Evolutionary conservation across 1,140 invertebrate genomes (phyloP), one percentile per base, ranked within the genome.

Genomic region (Tachypleus tridentatus): DNA sequence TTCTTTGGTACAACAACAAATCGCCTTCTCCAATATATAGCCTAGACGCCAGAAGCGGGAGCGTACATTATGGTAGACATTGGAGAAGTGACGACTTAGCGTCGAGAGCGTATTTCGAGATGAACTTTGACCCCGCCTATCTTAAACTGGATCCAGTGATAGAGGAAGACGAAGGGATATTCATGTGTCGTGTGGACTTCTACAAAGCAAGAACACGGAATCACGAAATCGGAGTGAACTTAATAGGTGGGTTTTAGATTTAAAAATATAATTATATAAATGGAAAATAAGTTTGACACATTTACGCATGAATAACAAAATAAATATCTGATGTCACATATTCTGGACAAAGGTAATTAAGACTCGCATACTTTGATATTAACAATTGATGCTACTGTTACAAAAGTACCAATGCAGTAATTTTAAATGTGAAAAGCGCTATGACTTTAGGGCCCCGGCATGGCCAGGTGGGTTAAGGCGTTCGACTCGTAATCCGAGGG

Each of bases 121-220:
- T 61, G 8, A 49, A 47, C n/a, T 47, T n/a, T 7, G 48, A 51
- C 8, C 64, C 64, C n/a, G 60, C 64, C 48, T 61, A 64, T 9
- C 58, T 65, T 4, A 51, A 62, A 54, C 50, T 65, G 8, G 11
- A 60, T 56, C 64, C 64, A 8, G 60, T 64, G 49, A 49, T 51
- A 50, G 64, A 63, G 11, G 78, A 80, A 86, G 68, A 93, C 74
- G 87, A 85, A 76, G 81, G 87, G 8, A 79, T 90, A 57, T 94
- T 91, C 76, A 80, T 89, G 70, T 93, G 90, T 77, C 81, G 91
- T 51, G 89, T 92, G 9, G 89, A 92, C 76, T 93, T 91, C 77
- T 84, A 86, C 74, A 82, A 86, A 67, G 88, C 87, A 8, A 89
- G 91, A 76, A 91, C 89, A 1, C 82, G 88, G 71, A 92, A 92